Evolutionary conservation across 2,113 vertebrate genomes (phyloP).

Genomic region (Caranx melampygus): DNA sequence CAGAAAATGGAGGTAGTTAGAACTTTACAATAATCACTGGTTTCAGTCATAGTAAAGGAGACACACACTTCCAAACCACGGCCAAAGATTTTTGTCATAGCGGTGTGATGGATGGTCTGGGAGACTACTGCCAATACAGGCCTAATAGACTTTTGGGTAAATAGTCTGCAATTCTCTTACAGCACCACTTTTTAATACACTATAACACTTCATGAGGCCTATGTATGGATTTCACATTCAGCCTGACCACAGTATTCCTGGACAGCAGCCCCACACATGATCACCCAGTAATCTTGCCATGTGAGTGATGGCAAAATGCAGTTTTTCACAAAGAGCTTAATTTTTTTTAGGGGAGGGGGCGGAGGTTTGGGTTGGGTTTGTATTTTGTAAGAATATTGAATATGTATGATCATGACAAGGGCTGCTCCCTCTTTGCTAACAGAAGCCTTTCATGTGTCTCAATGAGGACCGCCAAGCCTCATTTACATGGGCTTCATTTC

Average conservation of each 20-base stretch:
- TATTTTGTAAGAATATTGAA: constrained; percentile 70
- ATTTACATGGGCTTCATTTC: constrained; percentile 77
- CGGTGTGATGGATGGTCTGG: background rate
- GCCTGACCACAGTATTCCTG: constrained; percentile 47
- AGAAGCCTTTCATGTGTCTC: constrained; percentile 74
- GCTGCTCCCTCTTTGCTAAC: constrained; percentile 57
- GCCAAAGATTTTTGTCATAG: constrained; percentile 18
- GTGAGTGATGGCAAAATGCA: constrained; percentile 42
- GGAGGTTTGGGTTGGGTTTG: background rate
- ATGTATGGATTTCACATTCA: constrained; percentile 36
- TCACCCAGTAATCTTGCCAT: constrained; percentile 46
- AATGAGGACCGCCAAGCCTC: constrained; percentile 71
- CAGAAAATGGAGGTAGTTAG: background rate
- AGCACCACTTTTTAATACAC: constrained; percentile 18
- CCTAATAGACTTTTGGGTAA: constrained; percentile 8
- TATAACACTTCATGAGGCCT: constrained; percentile 31
- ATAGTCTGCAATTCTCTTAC: constrained; percentile 8
- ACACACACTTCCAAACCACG: background rate
- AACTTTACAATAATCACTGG: background rate
- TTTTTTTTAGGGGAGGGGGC: constrained; percentile 6
- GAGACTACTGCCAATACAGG: constrained; percentile 5
- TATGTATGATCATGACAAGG: constrained; percentile 70
- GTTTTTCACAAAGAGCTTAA: constrained; percentile 35
- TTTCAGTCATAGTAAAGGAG: constrained; percentile 2
- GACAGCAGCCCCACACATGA: constrained; percentile 45